phyloP scores from a whole-genome alignment of 2,113 vertebrate genomes.

The Symphodus melops region DNA sequence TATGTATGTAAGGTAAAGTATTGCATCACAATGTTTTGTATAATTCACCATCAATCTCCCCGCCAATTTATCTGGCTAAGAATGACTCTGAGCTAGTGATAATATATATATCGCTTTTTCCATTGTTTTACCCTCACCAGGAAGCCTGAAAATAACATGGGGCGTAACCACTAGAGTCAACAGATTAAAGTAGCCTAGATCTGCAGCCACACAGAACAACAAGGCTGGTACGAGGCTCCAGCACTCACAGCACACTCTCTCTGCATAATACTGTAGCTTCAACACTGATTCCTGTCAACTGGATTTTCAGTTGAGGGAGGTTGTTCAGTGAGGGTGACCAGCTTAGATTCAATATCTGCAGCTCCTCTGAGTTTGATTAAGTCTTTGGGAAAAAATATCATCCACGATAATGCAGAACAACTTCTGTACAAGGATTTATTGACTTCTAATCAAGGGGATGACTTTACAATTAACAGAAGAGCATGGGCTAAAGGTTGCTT shows the following conservation, averaged over 20 bases:
- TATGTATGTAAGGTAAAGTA: slow-evolving; percentile 16
- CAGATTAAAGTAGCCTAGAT: slow-evolving; percentile 34
- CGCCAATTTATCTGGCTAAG: slow-evolving; percentile 1
- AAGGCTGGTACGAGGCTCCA: slow-evolving; percentile 42
- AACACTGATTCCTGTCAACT: slow-evolving; percentile 40
- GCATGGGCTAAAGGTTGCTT: too few relatives aligned
- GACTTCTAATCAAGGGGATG: neutral
- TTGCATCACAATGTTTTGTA: slow-evolving; percentile 16
- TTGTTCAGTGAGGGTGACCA: slow-evolving; percentile 9
- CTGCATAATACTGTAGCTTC: slow-evolving; percentile 11
- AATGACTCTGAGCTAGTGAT: neutral
- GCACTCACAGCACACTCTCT: neutral
- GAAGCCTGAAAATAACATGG: slow-evolving; percentile 19
- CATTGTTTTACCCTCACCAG: slow-evolving; percentile 9
- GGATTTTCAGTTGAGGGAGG: slow-evolving; percentile 7
- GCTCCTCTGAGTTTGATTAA: slow-evolving; percentile 9
- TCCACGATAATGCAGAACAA: slow-evolving; percentile 8
- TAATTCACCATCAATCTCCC: neutral
- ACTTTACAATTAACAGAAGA: too few relatives aligned
- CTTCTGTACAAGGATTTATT: neutral
- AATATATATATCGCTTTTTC: neutral
- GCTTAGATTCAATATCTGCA: neutral
- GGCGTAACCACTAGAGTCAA: slow-evolving; percentile 23
- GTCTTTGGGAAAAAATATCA: slow-evolving; percentile 14
- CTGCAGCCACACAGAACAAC: slow-evolving; percentile 43